These are phyloP conservation scores for Raphicerus campestris DNA, from an alignment of 2,113 vertebrate species.

Conservation along the genomic window DNA sequence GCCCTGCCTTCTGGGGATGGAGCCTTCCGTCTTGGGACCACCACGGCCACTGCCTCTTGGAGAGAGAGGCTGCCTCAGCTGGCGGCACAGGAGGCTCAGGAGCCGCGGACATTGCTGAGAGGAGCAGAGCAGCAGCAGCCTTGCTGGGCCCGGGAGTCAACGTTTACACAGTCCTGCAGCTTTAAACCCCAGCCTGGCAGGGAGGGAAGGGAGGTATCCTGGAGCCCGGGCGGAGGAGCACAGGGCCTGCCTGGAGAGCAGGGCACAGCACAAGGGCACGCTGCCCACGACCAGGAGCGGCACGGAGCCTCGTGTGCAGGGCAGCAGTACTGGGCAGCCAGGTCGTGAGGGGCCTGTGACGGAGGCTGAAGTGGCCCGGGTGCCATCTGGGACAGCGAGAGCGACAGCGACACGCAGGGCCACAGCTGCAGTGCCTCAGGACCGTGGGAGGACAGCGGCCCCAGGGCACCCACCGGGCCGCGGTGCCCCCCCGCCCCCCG, in stretches of 20 bases:
- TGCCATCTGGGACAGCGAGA: conserved; percentile 83
- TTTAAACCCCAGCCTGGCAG: conserved; percentile 60
- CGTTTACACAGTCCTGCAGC: conserved; percentile 75
- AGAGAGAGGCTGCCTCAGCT: conserved; percentile 16
- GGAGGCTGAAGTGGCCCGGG: conserved; percentile 77
- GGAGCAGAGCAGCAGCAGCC: background rate
- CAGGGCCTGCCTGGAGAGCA: conserved; percentile 16
- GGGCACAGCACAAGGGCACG: conserved; percentile 68
- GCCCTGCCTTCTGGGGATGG: conserved; percentile 53
- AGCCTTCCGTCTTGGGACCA: conserved; percentile 22
- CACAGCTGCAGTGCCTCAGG: conserved; percentile 86
- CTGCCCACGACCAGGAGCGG: conserved; percentile 44
- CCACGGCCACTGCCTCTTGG: background rate
- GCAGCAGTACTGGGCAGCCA: conserved; percentile 46
- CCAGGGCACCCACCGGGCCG: conserved; percentile 68
- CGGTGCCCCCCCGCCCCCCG: conserved; percentile 69
- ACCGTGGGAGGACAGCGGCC: conserved; percentile 78
- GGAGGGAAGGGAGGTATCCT: background rate
- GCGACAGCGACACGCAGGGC: conserved; percentile 89
- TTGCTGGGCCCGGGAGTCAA: conserved; percentile 39
- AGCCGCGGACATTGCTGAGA: conserved; percentile 23
- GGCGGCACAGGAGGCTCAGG: background rate
- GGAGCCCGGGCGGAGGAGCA: background rate
- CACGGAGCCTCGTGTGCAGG: conserved; percentile 71
- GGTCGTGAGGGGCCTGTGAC: background rate